These are phyloP conservation scores for Lucilia cuprina DNA, from an alignment of 1,140 invertebrate genomes.

Conservation along the genomic window DNA sequence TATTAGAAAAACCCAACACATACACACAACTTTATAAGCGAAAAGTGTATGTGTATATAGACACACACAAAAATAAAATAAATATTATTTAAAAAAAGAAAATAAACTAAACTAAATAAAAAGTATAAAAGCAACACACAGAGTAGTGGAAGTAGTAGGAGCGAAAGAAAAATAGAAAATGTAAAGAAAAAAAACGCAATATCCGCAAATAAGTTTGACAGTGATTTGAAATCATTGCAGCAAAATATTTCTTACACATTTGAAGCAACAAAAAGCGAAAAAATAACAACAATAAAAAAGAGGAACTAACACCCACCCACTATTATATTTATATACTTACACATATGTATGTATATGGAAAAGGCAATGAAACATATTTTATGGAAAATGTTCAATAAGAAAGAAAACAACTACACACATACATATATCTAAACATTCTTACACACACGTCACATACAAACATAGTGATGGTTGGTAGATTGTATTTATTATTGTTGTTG, in stretches of 20 bases:
- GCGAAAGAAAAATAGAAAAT: neutral
- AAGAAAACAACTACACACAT: neutral
- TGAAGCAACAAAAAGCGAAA: too few relatives aligned
- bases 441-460: too few relatives aligned
- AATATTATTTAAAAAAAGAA: neutral
- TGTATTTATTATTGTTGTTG: conserved; percentile 13
- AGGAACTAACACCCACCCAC: neutral
- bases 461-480: neutral
- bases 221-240: conserved; percentile 32
- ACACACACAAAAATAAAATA: too few relatives aligned
- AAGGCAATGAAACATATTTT: conserved; percentile 27
- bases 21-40: too few relatives aligned
- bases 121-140: neutral
- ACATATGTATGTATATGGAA: neutral
- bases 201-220: conserved; percentile 35
- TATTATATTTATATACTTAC: neutral
- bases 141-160: neutral
- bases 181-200: neutral
- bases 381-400: conserved; percentile 31
- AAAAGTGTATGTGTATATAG: too few relatives aligned
- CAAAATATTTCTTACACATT: neutral
- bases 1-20: too few relatives aligned
- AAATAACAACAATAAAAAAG: too few relatives aligned
- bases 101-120: neutral
- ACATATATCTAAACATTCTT: neutral